Evolutionary conservation across 37 sponge, comb jelly and placozoan genomes (phyloP), one percentile per base, ranked within the genome.

Genomic region (Amphimedon queenslandica): DNA sequence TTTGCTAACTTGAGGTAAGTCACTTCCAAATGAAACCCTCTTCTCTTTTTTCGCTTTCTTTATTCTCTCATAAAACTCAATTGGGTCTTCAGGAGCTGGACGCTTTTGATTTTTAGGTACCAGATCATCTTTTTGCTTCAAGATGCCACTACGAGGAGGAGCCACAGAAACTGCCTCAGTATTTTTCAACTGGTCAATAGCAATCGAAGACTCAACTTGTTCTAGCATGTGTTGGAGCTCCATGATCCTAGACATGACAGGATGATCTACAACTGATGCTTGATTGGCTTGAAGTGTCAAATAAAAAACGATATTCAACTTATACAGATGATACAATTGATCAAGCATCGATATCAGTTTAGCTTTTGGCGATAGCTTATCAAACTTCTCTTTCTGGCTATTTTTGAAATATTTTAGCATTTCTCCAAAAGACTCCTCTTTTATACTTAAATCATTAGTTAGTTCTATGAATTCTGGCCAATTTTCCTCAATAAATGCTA

Each of bases 261-360:
- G 95, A 63, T 94, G 95, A 25, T 42, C 63, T 8, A 11, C 32
- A 6, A 76, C 75, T 0, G 69, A n/a, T 1, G 4, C 56, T 2
- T 42, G 51, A 27, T 77, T 58, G 8, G 85, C 34, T 35, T 82
- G 82, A 51, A 94, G 64, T 55, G 57, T 66, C 37, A 94, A 75
- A 63, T 84, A 94, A 57, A 75, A 90, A 67, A 86, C 47, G 2
- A 82, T 55, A 61, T 91, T 87, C 13, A 87, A 24, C 30, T 76
- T 79, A 63, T 87, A 91, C 40, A 82, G 13, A 47, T 47, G 8
- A 47, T 47, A 18, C 8, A 47, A 13, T 8, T 18, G 13, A 47
- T 8, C 13, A 13, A 47, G 13, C 13, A 18, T 13, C 13, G 8
- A 8, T 18, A 47, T 8, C 53, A 47, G 13, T 13, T 47, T 47